A percentile compares a stretch with the other conserved stretches of the same genome.
phyloP scores from a whole-genome alignment of 2,888 invertebrate genomes.

The Erebia aethiops region DNA sequence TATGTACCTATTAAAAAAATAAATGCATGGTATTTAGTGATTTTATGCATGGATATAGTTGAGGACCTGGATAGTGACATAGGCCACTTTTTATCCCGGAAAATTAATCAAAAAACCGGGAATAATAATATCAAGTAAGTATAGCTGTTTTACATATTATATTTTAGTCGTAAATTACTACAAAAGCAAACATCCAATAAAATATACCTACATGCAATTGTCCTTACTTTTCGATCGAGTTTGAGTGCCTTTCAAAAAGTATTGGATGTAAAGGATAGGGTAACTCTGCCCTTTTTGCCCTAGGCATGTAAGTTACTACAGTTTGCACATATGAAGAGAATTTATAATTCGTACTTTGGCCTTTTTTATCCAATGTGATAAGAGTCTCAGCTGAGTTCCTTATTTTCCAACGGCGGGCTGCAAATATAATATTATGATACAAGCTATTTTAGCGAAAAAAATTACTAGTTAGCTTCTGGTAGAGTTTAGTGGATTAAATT shows the following conservation, averaged over 20 bases:
- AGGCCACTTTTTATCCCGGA: too few species aligned
- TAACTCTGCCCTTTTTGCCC: background rate
- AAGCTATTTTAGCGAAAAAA: background rate
- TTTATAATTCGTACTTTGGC: background rate
- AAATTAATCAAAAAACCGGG: too few species aligned
- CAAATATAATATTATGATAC: background rate
- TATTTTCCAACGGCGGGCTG: background rate
- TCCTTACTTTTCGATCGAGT: background rate
- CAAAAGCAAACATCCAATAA: too few species aligned
- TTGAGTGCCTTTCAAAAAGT: background rate
- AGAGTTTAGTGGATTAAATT: too few species aligned
- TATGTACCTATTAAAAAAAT: too few species aligned
- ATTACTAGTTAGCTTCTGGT: background rate
- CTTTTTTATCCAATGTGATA: background rate
- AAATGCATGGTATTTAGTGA: too few species aligned
- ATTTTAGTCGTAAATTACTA: too few species aligned
- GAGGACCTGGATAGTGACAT: too few species aligned
- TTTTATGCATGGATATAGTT: too few species aligned
- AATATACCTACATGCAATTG: background rate
- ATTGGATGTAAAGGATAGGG: background rate
- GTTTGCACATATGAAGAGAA: conserved; percentile 4
- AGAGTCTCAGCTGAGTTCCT: background rate
- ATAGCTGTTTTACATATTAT: too few species aligned
- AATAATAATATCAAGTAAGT: too few species aligned
- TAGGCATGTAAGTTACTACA: background rate